phyloP scores from a whole-genome alignment of 2,797 vertebrate genomes.

The Bothrops alternatus region DNA sequence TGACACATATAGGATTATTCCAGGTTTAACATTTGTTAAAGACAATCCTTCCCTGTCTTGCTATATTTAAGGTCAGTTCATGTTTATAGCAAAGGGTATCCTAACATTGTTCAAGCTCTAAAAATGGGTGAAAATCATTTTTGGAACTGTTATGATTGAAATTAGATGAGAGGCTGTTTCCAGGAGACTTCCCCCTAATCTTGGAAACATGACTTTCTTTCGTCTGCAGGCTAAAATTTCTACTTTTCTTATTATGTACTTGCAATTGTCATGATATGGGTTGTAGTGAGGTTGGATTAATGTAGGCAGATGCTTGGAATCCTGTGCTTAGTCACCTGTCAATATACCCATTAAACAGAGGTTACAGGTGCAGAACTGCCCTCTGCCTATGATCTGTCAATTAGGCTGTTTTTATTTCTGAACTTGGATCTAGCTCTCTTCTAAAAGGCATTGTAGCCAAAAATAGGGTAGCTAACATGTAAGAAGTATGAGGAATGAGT shows the following conservation, averaged over 20 bases:
- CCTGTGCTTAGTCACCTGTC: background rate
- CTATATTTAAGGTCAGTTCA: background rate
- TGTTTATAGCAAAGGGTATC: background rate
- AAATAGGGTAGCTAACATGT: background rate
- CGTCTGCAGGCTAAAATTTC: conserved; percentile 59
- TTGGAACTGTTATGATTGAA: background rate
- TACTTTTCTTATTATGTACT: conserved; percentile 67
- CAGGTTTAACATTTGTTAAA: background rate
- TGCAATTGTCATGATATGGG: conserved; percentile 24
- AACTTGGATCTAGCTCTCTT: background rate
- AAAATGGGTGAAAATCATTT: background rate
- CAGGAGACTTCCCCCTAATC: background rate
- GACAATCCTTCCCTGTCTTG: background rate
- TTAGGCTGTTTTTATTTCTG: background rate
- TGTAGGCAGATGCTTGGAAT: background rate
- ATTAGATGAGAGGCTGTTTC: background rate
- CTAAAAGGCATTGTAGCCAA: background rate
- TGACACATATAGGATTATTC: background rate
- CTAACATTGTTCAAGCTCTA: background rate
- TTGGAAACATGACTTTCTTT: background rate
- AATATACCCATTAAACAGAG: background rate
- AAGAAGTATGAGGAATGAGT: too few relatives aligned
- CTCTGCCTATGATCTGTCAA: background rate
- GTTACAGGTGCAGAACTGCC: background rate
- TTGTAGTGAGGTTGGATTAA: background rate